Base-by-base conservation (phyloP, 2,888 invertebrate genomes). In the Hetaerina titia region DNA sequence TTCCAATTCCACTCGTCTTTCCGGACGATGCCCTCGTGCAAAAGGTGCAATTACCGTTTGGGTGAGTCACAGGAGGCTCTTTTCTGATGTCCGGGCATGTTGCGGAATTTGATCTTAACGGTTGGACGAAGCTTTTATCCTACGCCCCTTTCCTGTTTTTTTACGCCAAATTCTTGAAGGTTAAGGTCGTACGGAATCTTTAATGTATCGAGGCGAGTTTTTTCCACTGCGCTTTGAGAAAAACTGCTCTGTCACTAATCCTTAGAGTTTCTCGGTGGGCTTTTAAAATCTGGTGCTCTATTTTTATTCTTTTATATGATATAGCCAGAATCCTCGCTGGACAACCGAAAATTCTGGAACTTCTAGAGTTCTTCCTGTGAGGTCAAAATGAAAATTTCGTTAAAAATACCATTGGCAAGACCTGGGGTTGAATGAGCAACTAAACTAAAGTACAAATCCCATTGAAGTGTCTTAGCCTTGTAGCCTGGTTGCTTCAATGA, bases 81-180 rank as follows among this genome's bases (percentile, higher is more conserved):
- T 74, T 92, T 90, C 90, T 22, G 25, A 81, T 11, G 63, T 60
- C 90, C 64, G 89, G 81, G 81, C 31, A n/a, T 45, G 90, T 64
- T 90, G 64, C 92, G 92, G 92, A 92, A 92, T 92, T 92, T 69
- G 64, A 69, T 92, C 92, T 74, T 92, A 92, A 92, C 92, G 92
- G 92, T 92, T 69, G 90, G 64, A 58, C 90, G 74, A 45, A 92
- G 74, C 69, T 69, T 92, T 92, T 69, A 92, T 64, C 92, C 69
- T 64, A 25, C n/a, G n/a, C 81, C 31, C 81, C 31, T 81, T 11
- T 64, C 90, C 69, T 15, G 45, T 69, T 92, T 92, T 92, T 92
- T 92, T 64, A 56, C 45, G 15, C 90, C 25, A 63, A 92, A 56
- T 64, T 69, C 90, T 63, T n/a, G 19, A 56, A 56, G 92, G 92